Base-by-base conservation (phyloP, 2,113 vertebrate species). In the Andinoacara biseriatus region DNA sequence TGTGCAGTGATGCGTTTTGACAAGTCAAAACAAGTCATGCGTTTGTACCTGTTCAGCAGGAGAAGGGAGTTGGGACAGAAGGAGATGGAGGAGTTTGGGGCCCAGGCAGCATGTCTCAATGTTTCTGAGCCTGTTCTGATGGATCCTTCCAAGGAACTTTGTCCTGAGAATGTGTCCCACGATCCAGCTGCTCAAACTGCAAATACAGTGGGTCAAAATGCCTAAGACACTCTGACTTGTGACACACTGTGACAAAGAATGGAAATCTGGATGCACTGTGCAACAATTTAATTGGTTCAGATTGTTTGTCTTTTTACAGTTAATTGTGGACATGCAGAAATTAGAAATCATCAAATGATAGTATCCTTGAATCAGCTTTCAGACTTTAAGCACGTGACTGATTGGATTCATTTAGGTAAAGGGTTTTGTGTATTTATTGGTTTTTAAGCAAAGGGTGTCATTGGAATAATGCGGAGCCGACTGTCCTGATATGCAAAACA, bases 1-100 rank as follows among this genome's bases (percentile, higher is more conserved):
- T 93, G 87, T 22, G 0, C 67, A 11, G 18, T 89, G 43, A 74
- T 91, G 79, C 81, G 49, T 26, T 90, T 84, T 24, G 17, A 57
- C 13, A n/a, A 35, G 4, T 67, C 57, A 2, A 31, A 46, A 15
- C 10, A 69, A 56, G 14, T 60, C 15, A 3, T 13, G 26, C 69
- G 40, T 29, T 52, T 88, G 3, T 78, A 67, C 35, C 80, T 92
- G 82, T 83, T 89, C 72, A 92, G 92, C 78, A 88, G 38, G 67
- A 86, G 65, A 5, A 87, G 91, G 8, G 76, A 60, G 46, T 54
- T 91, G 76, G 76, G 52, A 22, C 59, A 46, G 6, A 18, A 40
- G 11, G 82, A 84, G 65, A 57, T 76, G 69, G 78, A 82, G 76
- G 84, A 87, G 85, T 92, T 90, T 69, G 52, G 2, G 18, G 33